Evolutionary conservation across 2,797 vertebrate species (phyloP).

Genomic region (Cryptoblepharus egeriae): DNA sequence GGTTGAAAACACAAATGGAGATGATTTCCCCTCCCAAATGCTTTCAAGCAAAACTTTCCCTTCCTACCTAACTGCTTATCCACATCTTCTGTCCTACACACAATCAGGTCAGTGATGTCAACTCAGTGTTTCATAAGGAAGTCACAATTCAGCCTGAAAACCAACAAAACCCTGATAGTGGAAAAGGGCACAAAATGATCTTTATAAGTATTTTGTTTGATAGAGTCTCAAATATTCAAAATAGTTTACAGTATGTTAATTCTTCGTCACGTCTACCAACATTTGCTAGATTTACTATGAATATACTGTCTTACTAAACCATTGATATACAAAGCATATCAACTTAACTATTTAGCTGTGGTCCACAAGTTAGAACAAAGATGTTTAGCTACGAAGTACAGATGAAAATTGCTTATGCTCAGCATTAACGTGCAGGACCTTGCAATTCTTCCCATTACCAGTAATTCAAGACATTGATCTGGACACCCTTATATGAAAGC

Average conservation of each 20-base stretch:
- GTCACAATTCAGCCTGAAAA: too few relatives aligned
- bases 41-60: neutral
- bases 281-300: neutral
- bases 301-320: neutral
- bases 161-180: too few relatives aligned
- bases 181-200: too few relatives aligned
- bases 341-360: too few relatives aligned
- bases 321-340: too few relatives aligned
- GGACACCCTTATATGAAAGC: slow-evolving; percentile 3
- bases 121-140: too few relatives aligned
- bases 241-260: slow-evolving; percentile 5
- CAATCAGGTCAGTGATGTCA: neutral
- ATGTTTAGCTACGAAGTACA: slow-evolving; percentile 30
- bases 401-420: slow-evolving; percentile 28
- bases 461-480: slow-evolving; percentile 63
- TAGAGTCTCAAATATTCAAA: neutral
- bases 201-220: neutral
- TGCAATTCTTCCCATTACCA: slow-evolving; percentile 49
- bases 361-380: slow-evolving; percentile 20
- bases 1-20: too few relatives aligned
- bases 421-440: slow-evolving; percentile 43
- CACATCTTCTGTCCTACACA: neutral
- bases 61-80: neutral
- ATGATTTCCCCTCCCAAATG: too few relatives aligned
- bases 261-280: slow-evolving; percentile 14